Percentiles rank a stretch among this genome's conserved stretches.
phyloP scores from a whole-genome alignment of 2,888 invertebrate genomes.

The Monopis laevigella region DNA sequence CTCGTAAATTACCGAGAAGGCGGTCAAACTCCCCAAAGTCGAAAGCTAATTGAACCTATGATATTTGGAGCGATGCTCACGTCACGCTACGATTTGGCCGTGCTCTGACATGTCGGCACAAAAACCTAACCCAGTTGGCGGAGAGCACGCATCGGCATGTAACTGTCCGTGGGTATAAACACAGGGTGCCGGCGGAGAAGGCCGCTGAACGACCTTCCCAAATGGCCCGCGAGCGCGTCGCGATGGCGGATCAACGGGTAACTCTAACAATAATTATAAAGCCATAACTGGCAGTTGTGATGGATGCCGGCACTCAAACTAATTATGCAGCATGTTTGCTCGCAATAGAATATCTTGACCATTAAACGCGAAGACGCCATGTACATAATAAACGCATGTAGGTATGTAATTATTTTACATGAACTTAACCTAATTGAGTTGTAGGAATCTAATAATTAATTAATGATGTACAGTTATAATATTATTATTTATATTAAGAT shows the following conservation, averaged over 20 bases:
- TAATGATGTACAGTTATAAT: too few species aligned
- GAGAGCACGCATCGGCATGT: constrained; percentile 52
- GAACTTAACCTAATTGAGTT: background rate
- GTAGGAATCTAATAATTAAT: too few species aligned
- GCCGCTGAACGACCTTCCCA: constrained; percentile 61
- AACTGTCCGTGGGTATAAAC: constrained; percentile 33
- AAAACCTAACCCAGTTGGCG: constrained; percentile 57
- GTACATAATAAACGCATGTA: background rate
- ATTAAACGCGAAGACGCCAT: constrained; percentile 3
- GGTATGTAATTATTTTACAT: constrained; percentile 3
- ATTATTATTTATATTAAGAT: too few species aligned
- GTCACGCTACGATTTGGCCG: constrained; percentile 2
- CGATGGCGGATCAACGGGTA: constrained; percentile 27
- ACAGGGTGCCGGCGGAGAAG: constrained; percentile 59
- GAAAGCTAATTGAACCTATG: constrained; percentile 10
- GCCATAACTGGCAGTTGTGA: constrained; percentile 8
- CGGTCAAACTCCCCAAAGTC: background rate
- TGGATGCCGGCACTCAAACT: constrained; percentile 2
- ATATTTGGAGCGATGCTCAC: constrained; percentile 9
- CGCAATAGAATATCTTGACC: constrained; percentile 2
- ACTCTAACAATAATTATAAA: constrained; percentile 10
- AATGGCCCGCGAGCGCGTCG: constrained; percentile 48
- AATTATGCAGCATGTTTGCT: constrained; percentile 10
- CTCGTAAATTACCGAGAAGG: background rate
- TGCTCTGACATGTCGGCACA: constrained; percentile 37